Evolutionary conservation across 2,797 vertebrate genomes (phyloP).

Genomic region (Chromis chromis): DNA sequence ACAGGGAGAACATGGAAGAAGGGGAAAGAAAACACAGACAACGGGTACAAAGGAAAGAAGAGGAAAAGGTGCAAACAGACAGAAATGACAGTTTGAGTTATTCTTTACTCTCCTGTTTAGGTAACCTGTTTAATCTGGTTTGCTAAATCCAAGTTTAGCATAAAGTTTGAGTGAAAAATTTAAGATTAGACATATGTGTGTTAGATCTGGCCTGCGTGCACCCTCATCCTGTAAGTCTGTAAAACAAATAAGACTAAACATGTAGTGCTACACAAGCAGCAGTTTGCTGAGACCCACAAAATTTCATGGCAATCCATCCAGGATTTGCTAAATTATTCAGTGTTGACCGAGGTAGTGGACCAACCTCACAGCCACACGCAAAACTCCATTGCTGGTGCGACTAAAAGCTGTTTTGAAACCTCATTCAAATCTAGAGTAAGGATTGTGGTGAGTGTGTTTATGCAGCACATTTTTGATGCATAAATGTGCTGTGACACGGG

Average conservation of each 20-base stretch:
- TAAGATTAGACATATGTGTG: no score
- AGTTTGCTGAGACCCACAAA: background rate
- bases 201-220: background rate
- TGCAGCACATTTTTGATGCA: no score
- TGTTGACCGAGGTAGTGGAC: background rate
- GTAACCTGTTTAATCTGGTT: background rate
- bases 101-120: background rate
- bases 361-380: background rate
- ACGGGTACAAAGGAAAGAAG: background rate
- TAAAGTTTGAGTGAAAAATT: background rate
- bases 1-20: conserved; percentile 1
- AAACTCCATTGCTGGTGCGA: background rate
- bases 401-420: background rate
- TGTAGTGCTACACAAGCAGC: background rate
- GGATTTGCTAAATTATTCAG: background rate
- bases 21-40: background rate
- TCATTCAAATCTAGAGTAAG: background rate
- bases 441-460: background rate
- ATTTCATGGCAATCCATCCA: background rate
- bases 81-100: background rate
- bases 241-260: no score
- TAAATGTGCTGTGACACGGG: background rate
- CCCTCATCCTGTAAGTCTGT: no score
- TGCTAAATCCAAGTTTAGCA: no score
- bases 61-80: background rate